A percentile compares a stretch with the other conserved stretches of the same genome.
These are phyloP conservation scores for Atrina japonica DNA, from an alignment of 2,888 invertebrate species.

Conservation along the genomic window DNA sequence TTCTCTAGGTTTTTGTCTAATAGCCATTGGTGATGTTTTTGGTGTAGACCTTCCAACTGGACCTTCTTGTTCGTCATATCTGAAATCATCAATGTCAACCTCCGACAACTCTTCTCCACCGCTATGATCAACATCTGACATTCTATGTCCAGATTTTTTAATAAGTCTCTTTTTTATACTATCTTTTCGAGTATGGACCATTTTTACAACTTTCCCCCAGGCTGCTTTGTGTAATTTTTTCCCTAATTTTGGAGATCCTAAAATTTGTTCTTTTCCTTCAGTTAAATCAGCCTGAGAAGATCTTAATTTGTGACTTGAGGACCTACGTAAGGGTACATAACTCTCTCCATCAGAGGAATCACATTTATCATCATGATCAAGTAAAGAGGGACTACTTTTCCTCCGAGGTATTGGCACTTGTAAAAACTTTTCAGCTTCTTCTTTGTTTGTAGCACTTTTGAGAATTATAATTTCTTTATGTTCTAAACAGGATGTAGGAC, in stretches of 20 bases:
- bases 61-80: conserved; percentile 65
- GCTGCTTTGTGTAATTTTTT: conserved; percentile 84
- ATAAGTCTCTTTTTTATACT: conserved; percentile 84
- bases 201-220: conserved; percentile 90
- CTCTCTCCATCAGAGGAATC: conserved; percentile 50
- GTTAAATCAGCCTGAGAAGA: conserved; percentile 32
- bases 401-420: conserved; percentile 65
- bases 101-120: conserved; percentile 70
- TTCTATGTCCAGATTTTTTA: conserved; percentile 53
- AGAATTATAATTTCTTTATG: conserved; percentile 48
- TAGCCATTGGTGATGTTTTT: conserved; percentile 69
- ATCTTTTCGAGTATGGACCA: conserved; percentile 87
- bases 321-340: conserved; percentile 57
- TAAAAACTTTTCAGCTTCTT: conserved; percentile 55
- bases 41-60: conserved; percentile 69
- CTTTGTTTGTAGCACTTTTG: conserved; percentile 35
- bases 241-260: conserved; percentile 51
- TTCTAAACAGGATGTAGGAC: conserved; percentile 47
- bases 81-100: conserved; percentile 63
- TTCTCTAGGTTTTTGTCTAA: conserved; percentile 57
- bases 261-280: conserved; percentile 45
- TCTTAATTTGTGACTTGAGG: conserved; percentile 69
- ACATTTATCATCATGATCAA: conserved; percentile 50
- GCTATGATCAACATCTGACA: conserved; percentile 52
- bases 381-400: conserved; percentile 73